These are phyloP conservation scores for Platysteira castanea DNA, from an alignment of 2,113 vertebrate species.

Conservation along the genomic window DNA sequence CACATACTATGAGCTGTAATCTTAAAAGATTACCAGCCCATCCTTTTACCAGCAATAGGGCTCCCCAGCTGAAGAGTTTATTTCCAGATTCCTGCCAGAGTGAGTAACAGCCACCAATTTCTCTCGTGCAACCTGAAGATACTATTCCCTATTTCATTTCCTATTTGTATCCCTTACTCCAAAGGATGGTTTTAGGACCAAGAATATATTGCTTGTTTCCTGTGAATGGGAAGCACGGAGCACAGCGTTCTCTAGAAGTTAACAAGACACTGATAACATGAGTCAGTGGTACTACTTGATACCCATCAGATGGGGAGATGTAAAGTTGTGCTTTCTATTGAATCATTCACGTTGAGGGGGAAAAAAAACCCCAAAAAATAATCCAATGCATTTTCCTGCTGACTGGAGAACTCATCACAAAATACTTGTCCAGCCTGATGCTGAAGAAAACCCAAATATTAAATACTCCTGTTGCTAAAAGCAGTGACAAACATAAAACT, in stretches of 20 bases:
- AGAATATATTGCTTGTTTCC: neutral
- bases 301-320: neutral
- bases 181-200: neutral
- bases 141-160: neutral
- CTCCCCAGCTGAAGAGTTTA: neutral
- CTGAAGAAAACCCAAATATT: neutral
- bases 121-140: neutral
- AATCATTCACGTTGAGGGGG: neutral
- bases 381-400: neutral
- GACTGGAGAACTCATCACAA: neutral
- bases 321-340: neutral
- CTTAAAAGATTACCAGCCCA: neutral
- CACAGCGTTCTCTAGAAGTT: neutral
- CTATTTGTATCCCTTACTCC: neutral
- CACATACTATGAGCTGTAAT: neutral
- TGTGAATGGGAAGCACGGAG: neutral
- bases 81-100: neutral
- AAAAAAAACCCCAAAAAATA: rapidly evolving
- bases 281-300: neutral
- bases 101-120: neutral
- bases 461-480: neutral
- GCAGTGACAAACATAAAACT: neutral
- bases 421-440: neutral
- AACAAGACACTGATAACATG: neutral
- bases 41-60: neutral